Conservation (phyloP, 2,113 vertebrate species). For the Sigmodon hispidus region DNA sequence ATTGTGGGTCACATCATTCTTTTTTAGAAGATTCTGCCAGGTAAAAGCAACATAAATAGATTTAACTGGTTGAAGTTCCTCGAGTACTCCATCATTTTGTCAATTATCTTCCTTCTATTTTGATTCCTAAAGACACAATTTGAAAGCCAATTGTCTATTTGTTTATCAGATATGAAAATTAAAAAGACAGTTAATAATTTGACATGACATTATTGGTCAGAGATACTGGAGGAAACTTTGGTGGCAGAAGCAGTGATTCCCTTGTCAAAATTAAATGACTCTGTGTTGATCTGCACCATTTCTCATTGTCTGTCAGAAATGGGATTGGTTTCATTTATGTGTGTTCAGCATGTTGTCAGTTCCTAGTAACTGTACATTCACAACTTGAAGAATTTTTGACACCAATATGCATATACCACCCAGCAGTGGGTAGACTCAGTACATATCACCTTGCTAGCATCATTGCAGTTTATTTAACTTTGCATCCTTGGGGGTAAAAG, state of each 20-base stretch:
- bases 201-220: not conserved
- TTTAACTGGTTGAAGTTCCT: not conserved
- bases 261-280: not conserved
- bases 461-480: not conserved
- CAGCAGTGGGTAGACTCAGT: not conserved
- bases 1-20: not conserved
- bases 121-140: not conserved
- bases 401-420: not conserved
- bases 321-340: not conserved
- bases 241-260: not conserved
- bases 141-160: not conserved
- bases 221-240: not conserved
- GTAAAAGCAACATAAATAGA: not conserved
- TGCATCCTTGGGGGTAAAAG: not conserved
- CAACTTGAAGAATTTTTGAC: not conserved
- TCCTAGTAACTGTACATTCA: not conserved
- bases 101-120: not conserved
- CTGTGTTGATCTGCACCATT: not conserved
- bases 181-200: not conserved
- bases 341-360: not conserved
- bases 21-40: not conserved
- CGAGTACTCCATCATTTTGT: not conserved
- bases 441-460: not conserved
- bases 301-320: conserved; percentile 5
- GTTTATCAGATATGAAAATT: not conserved